Conservation (phyloP, 1,140 invertebrate species). For the Globodera rostochiensis region DNA sequence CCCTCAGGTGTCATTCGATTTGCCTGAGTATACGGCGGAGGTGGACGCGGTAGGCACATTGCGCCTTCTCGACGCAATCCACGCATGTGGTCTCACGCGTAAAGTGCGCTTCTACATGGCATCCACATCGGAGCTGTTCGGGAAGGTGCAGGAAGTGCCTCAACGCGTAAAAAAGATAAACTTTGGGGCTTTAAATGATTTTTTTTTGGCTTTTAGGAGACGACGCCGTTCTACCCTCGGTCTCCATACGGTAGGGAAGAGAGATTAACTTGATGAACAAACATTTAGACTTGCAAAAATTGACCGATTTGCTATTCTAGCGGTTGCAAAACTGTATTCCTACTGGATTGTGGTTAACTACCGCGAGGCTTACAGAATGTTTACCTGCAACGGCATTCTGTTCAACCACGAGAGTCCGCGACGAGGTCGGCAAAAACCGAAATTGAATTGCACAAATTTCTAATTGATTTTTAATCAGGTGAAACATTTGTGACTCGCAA, state of each 20-base stretch:
- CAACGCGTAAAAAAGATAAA: slow-evolving; percentile 72
- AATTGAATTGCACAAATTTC: slow-evolving; percentile 17
- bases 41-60: slow-evolving; percentile 97
- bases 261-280: slow-evolving; percentile 20
- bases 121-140: slow-evolving; percentile 95
- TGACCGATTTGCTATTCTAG: slow-evolving; percentile 69
- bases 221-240: slow-evolving; percentile 95
- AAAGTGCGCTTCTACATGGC: slow-evolving; percentile 93
- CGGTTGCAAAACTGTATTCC: slow-evolving; percentile 94
- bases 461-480: slow-evolving; percentile 64
- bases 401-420: slow-evolving; percentile 99
- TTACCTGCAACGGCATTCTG: slow-evolving; percentile 94
- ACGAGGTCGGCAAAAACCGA: slow-evolving; percentile 71
- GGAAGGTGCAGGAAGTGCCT: slow-evolving; percentile 92
- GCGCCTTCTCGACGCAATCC: slow-evolving; percentile 88
- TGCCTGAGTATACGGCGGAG: slow-evolving; percentile 98
- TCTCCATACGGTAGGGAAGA: slow-evolving; percentile 98
- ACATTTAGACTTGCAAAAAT: slow-evolving; percentile 4
- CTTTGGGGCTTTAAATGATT: neutral
- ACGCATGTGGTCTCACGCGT: slow-evolving; percentile 84
- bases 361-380: slow-evolving; percentile 95
- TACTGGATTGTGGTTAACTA: slow-evolving; percentile 99
- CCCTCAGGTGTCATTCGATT: slow-evolving; percentile 83
- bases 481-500: slow-evolving; percentile 99
- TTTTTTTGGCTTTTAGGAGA: slow-evolving; percentile 72